A percentile compares a stretch with the other conserved stretches of the same genome.
phyloP scores from a whole-genome alignment of 2,888 invertebrate species.

The Machimus atricapillus region DNA sequence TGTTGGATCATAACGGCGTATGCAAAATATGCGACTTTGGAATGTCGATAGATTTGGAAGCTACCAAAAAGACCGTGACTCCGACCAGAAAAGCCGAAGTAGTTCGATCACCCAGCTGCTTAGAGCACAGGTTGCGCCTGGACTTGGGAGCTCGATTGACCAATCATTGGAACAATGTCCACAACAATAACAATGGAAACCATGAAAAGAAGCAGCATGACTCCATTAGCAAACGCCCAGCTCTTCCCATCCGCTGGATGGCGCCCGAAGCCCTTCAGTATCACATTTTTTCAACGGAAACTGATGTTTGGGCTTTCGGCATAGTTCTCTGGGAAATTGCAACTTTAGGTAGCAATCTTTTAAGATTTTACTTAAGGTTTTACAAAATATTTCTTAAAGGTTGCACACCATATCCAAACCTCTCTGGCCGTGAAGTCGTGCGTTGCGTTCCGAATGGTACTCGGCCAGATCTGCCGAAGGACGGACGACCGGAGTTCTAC shows the following conservation, averaged over 20 bases:
- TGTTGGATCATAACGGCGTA: slow-evolving; percentile 83
- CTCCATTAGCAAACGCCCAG: slow-evolving; percentile 59
- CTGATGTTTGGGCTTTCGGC: slow-evolving; percentile 88
- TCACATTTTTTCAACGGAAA: slow-evolving; percentile 80
- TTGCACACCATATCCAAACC: slow-evolving; percentile 84
- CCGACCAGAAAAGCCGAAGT: slow-evolving; percentile 50
- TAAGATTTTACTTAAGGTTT: not conserved
- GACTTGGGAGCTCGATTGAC: slow-evolving; percentile 59
- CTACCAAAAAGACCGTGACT: slow-evolving; percentile 54
- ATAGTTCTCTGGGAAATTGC: slow-evolving; percentile 88
- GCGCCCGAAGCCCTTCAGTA: slow-evolving; percentile 82
- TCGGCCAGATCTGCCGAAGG: slow-evolving; percentile 78
- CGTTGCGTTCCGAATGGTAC: slow-evolving; percentile 79
- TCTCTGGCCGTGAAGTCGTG: slow-evolving; percentile 85
- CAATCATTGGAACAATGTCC: slow-evolving; percentile 55
- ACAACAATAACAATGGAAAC: slow-evolving; percentile 46
- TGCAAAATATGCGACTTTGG: slow-evolving; percentile 91
- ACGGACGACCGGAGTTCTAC: slow-evolving; percentile 76
- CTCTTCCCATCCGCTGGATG: slow-evolving; percentile 73
- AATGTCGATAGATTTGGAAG: slow-evolving; percentile 75
- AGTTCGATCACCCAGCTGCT: slow-evolving; percentile 52
- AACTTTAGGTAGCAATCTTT: slow-evolving; percentile 71
- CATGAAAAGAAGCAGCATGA: slow-evolving; percentile 52
- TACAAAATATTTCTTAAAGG: slow-evolving; percentile 63
- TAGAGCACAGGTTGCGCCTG: slow-evolving; percentile 53